A percentile compares a stretch with the other conserved stretches of the same genome.
Evolutionary conservation across 2,797 vertebrate species (phyloP).

Genomic region (Eurystomus glaucurus): DNA sequence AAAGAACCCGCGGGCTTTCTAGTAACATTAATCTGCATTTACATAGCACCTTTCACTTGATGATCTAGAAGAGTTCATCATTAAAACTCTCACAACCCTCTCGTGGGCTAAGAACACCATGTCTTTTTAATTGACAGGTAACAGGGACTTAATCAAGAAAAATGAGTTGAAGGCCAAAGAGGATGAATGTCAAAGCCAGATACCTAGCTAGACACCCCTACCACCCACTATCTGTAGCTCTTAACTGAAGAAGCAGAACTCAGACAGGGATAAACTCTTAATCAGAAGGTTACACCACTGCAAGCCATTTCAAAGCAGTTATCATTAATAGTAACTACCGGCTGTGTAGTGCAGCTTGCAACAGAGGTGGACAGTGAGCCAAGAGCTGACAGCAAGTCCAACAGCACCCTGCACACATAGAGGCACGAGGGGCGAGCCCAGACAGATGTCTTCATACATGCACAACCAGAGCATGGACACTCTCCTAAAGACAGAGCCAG

Average conservation of each 20-base stretch:
- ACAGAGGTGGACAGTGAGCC: neutral
- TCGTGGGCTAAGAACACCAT: neutral
- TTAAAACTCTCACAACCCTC: neutral
- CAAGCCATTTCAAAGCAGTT: neutral
- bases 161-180: neutral
- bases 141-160: neutral
- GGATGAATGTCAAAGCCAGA: neutral
- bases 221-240: neutral
- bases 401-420: neutral
- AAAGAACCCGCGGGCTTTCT: neutral
- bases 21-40: neutral
- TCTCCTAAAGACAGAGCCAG: neutral
- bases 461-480: neutral
- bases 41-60: neutral
- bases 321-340: neutral
- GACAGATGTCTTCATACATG: fast-evolving
- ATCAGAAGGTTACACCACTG: neutral
- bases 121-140: neutral
- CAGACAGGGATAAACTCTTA: neutral
- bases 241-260: neutral
- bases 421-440: fast-evolving
- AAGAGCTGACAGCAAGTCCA: neutral
- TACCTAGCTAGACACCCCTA: neutral
- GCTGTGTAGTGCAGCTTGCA: neutral
- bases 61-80: neutral